phyloP scores from a whole-genome alignment of 2,113 vertebrate species.

The Passer domesticus region DNA sequence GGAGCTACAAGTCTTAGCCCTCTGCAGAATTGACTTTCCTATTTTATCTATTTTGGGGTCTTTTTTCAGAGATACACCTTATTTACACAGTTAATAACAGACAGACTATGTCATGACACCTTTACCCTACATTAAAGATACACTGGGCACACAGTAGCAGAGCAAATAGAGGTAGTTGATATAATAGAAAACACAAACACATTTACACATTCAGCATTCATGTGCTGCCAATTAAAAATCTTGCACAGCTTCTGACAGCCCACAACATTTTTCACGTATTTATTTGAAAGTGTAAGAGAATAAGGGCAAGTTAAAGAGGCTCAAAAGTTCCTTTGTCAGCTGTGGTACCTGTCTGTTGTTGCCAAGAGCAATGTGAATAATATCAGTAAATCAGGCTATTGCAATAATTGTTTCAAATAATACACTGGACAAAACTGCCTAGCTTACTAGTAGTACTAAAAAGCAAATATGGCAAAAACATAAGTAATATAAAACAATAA shows the following conservation, averaged over 20 bases:
- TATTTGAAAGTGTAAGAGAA: neutral
- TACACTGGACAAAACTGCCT: neutral
- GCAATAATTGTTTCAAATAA: neutral
- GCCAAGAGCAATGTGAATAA: neutral
- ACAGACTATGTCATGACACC: neutral
- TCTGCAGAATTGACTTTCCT: neutral
- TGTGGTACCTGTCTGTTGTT: neutral
- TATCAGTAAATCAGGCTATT: neutral
- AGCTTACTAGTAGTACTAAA: neutral
- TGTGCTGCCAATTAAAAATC: neutral
- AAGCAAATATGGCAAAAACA: neutral
- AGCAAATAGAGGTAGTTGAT: neutral
- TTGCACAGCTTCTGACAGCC: neutral
- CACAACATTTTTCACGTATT: neutral
- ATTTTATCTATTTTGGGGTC: neutral
- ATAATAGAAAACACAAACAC: neutral
- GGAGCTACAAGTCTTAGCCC: neutral
- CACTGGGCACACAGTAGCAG: neutral
- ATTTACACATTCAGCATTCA: neutral
- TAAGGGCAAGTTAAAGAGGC: neutral
- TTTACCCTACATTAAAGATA: neutral
- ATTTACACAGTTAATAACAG: neutral
- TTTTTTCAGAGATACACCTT: neutral
- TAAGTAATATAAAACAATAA: neutral
- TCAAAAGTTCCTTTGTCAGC: neutral